Base-by-base conservation (phyloP, 2,888 invertebrate genomes). In the Tricholauxania praeusta region DNA sequence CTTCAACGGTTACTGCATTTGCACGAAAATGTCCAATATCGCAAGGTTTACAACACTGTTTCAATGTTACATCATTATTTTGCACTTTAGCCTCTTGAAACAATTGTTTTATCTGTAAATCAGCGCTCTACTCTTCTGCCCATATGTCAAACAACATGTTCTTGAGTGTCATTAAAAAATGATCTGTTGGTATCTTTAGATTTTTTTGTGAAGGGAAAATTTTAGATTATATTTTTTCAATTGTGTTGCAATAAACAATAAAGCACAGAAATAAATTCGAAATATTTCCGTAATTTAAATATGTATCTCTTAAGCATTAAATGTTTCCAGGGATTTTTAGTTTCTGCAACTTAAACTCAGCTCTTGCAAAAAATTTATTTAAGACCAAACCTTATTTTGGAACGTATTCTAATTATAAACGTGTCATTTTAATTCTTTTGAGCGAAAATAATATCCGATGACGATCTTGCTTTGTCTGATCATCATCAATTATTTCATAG, bases 21-120 rank as follows among this genome's bases (percentile, higher is more conserved):
- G 48, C 39, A 7, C 39, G 39, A 39, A 10, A 12, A n/a, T 47
- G 14, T 47, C n/a, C 63, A 48, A 17, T 17, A 63, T 2, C 48
- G 12, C 48, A 60, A 19, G 12, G 49, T 60, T 60, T 28, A 10
- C n/a, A 2, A 39, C 39, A 39, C 14, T 12, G 49, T n/a, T 79
- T 73, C 73, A 72, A 76, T 72, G 75, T 78, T 76, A 79, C 78
- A 78, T 78, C 78, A 78, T 79, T 79, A 79, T 78, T 79, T 76
- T 75, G n/a, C 52, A 63, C 63, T 63, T 63, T 63, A 32, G 12
- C 8, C 39, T 53, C 28, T n/a, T 12, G 17, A 49, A 12, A 12
- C 14, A 22, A 14, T 57, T 12, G 49, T n/a, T 79, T 73, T 71
- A 71, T 75, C 72, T 75, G 78, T 76, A 79, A 78, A 78, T 78